Evolutionary conservation across 2,797 vertebrate species (phyloP), one percentile per base, ranked within the genome.

Genomic region (Sebastes itinus): DNA sequence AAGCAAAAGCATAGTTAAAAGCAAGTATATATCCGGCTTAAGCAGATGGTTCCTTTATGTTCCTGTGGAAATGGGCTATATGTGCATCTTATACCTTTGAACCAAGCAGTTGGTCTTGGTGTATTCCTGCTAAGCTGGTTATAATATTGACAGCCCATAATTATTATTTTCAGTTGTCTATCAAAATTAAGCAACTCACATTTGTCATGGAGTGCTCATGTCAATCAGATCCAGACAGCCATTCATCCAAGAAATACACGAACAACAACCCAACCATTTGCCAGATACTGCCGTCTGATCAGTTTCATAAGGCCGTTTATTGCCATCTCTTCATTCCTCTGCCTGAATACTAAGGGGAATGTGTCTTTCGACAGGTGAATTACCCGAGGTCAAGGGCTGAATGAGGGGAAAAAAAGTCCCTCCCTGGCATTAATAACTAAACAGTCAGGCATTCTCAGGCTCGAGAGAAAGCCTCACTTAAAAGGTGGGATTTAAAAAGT

Each of bases 401-500:
- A 78, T 70, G 75, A 69, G 81, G 73, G 4, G n/a, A 7, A 12
- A 16, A 55, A 63, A 46, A 33, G 80, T 82, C 30, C 68, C 70
- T 87, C 77, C 82, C 61, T 75, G 79, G 81, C 92, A 94, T 94
- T 92, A 94, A 94, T 93, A 92, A 92, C 84, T 90, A 89, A 95
- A 93, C 88, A 92, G 87, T 81, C 84, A 73, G 78, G 77, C 83
- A 78, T 94, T 92, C 82, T 92, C 88, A 84, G 74, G 84, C 85
- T 87, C 83, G 52, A 88, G 85, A 85, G 83, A 94, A 94, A 94
- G 92, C 92, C 87, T 87, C 32, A 73, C 90, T 92, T 92, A 92
- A 94, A 95, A 91, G 90, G 92, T 91, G 87, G 92, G 92, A 93
- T 94, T 94, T 92, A 88, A 89, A 52, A 89, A 88, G 81, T 85